Evolutionary conservation across 2,797 vertebrate genomes (phyloP), one percentile per base, ranked within the genome.

Genomic region (Hipposideros larvatus): DNA sequence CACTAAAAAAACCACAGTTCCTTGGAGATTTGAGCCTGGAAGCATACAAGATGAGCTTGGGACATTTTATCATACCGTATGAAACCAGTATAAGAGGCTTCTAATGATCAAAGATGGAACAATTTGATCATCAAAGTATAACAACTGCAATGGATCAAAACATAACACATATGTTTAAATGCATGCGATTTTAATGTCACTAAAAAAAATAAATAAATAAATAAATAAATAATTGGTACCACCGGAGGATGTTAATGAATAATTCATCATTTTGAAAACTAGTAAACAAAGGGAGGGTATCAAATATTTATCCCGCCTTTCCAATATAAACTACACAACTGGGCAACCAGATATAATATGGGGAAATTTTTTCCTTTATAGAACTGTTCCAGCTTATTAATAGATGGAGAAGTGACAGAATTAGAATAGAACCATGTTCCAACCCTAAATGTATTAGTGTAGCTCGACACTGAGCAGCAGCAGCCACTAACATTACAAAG

Each of bases 221-320:
- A 21, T 48, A 83, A 41, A 80, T 80, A 80, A 66, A 84, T 48
- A 55, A 18, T 37, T n/a, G 28, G 71, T 48, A 26, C 59, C 73
- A 5, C 7, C 19, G 11, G 75, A 94, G 7, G 63, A 37, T n/a
- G 88, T 63, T 48, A 21, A 85, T 71, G 93, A 84, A 90, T 87
- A 85, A 93, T 71, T 95, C 87, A 73, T 92, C 71, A 18, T 84
- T 83, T 75, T 84, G 93, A 92, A 95, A 92, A 90, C 71, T 75
- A 78, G 63, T 78, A 85, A 95, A 84, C 73, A 87, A 92, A 90
- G 93, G 68, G 59, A 65, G n/a, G 43, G 28, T 11, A 88, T 85
- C 82, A 57, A 71, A 84, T 89, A 63, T 89, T 74, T 87, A 75
- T 41, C 57, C 91, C 9, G 4, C 73, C 80, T 94, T 71, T 77